Percentiles rank a stretch among this genome's conserved stretches.
phyloP scores from a whole-genome alignment of 2,113 vertebrate genomes.

The Varanus salvator region DNA sequence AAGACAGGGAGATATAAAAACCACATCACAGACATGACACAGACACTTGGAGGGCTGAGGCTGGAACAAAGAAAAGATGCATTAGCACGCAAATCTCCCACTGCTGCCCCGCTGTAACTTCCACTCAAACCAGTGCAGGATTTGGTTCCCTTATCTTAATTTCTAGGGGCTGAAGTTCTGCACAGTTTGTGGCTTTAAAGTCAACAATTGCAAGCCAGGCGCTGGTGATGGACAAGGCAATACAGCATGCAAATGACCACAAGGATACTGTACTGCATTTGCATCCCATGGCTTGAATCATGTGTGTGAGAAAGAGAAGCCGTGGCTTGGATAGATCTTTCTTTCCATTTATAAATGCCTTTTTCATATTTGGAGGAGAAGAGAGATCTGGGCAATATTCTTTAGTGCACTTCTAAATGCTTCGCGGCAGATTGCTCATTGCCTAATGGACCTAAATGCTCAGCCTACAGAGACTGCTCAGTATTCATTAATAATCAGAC shows the following conservation, averaged over 20 bases:
- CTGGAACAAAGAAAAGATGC: neutral
- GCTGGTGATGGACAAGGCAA: neutral
- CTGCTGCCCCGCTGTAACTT: neutral
- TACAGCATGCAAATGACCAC: neutral
- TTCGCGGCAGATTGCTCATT: fast-evolving
- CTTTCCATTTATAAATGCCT: neutral
- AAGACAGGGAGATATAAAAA: conserved; percentile 75
- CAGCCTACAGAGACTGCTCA: fast-evolving
- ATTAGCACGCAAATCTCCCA: neutral
- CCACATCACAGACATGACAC: conserved; percentile 31
- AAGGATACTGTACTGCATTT: neutral
- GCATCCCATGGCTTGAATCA: neutral
- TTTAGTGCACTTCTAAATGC: neutral
- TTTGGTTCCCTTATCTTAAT: neutral
- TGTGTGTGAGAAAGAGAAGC: conserved; percentile 12
- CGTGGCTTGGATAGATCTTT: neutral
- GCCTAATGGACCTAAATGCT: neutral
- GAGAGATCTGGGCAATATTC: conserved; percentile 5
- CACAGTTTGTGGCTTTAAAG: fast-evolving
- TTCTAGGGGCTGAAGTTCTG: fast-evolving
- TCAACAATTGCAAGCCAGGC: neutral
- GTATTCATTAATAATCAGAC: fast-evolving
- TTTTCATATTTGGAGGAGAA: neutral
- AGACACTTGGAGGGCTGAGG: conserved; percentile 26
- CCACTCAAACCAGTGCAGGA: neutral